phyloP scores from a whole-genome alignment of 2,797 vertebrate species.

The Chromobotia macracanthus region DNA sequence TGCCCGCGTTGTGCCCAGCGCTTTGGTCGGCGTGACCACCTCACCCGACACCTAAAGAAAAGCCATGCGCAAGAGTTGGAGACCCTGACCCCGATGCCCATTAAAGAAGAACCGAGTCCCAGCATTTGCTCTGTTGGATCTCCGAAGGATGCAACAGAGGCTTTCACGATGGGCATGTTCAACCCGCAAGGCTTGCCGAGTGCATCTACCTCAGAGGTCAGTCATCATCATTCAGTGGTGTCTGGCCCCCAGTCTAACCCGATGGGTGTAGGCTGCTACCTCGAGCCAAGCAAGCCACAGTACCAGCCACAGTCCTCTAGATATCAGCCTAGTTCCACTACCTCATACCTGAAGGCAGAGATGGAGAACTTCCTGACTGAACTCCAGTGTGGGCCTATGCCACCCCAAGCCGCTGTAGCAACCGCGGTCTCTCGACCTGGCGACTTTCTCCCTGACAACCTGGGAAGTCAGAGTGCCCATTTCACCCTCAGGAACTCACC shows the following conservation, averaged over 20 bases:
- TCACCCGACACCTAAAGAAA: conserved; percentile 96
- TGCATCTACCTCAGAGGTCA: conserved; percentile 82
- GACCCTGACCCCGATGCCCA: conserved; percentile 67
- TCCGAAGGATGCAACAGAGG: conserved; percentile 79
- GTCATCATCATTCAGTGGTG: conserved; percentile 80
- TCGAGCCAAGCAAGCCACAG: conserved; percentile 77
- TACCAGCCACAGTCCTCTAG: conserved; percentile 82
- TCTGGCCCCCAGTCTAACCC: conserved; percentile 81
- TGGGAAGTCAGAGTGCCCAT: conserved; percentile 71
- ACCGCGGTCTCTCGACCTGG: conserved; percentile 78
- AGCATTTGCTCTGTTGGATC: conserved; percentile 76
- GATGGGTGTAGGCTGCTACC: conserved; percentile 87
- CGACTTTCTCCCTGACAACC: conserved; percentile 76
- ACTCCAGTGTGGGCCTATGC: conserved; percentile 88
- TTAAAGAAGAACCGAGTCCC: conserved; percentile 88
- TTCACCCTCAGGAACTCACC: conserved; percentile 89
- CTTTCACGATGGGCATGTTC: conserved; percentile 89
- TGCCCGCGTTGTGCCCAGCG: conserved; percentile 95
- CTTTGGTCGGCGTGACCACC: conserved; percentile 93
- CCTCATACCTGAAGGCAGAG: conserved; percentile 94
- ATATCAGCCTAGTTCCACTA: conserved; percentile 94
- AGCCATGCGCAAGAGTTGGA: conserved; percentile 93
- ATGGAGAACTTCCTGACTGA: conserved; percentile 96
- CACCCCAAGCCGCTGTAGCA: conserved; percentile 80
- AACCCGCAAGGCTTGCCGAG: conserved; percentile 81